Conservation (phyloP, 2,888 invertebrate species). For the Cantharis rufa region DNA sequence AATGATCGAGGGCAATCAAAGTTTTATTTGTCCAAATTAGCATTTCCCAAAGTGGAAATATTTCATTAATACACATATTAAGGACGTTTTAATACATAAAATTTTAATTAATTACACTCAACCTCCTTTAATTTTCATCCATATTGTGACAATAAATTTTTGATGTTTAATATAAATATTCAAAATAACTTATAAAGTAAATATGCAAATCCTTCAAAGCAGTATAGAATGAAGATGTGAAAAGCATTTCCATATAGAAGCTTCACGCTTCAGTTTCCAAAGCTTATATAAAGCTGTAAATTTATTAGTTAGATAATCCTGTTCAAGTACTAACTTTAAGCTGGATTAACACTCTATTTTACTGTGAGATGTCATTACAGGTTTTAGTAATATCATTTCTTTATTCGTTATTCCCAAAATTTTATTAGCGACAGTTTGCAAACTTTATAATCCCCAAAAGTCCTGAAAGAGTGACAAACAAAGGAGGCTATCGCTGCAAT, state of each 20-base stretch:
- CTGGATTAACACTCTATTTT: conserved; percentile 64
- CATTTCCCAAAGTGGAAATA: not conserved
- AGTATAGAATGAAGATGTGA: conserved; percentile 44
- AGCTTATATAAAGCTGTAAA: conserved; percentile 65
- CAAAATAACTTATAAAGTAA: conserved; percentile 34
- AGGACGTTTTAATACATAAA: not conserved
- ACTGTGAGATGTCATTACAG: conserved; percentile 45
- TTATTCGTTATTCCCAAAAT: not conserved
- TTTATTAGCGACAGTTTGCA: not conserved
- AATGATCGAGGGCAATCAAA: not conserved
- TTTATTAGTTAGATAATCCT: conserved; percentile 64
- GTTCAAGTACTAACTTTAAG: conserved; percentile 58
- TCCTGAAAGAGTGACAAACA: not conserved
- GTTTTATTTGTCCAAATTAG: not conserved
- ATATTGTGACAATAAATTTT: not conserved
- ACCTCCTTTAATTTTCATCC: not conserved
- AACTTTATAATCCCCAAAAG: not conserved
- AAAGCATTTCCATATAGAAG: conserved; percentile 47
- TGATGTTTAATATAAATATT: conserved; percentile 10
- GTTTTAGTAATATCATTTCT: conserved; percentile 29
- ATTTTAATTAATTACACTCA: not conserved
- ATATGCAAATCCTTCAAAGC: conserved; percentile 51
- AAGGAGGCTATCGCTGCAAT: not conserved
- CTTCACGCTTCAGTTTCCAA: conserved; percentile 52
- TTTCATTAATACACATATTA: not conserved